Conservation (phyloP, 92 coral and sea anemone species). For the Siderastrea radians region DNA sequence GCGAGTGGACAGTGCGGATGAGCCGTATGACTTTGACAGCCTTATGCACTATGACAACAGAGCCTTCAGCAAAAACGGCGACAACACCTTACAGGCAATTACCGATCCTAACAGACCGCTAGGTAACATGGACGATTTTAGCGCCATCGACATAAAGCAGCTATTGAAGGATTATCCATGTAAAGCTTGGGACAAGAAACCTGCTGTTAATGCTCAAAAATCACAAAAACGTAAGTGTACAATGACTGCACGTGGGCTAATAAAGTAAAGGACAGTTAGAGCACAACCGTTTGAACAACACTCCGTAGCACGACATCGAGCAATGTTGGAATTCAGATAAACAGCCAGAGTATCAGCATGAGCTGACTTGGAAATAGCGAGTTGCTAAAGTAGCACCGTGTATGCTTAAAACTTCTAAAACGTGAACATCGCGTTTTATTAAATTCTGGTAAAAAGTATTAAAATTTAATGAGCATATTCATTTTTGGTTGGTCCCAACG, state of each 20-base stretch:
- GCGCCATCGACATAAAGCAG: slow-evolving; percentile 80
- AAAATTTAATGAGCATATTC: too few species aligned
- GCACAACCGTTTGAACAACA: neutral
- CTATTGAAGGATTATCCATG: slow-evolving; percentile 85
- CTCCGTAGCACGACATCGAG: too few species aligned
- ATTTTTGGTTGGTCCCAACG: too few species aligned
- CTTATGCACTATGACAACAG: slow-evolving; percentile 89
- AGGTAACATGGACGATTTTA: slow-evolving; percentile 88
- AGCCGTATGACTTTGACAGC: slow-evolving; percentile 85
- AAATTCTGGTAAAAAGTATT: too few species aligned
- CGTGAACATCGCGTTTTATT: too few species aligned
- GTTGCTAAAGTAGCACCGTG: too few species aligned
- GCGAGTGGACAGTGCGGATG: slow-evolving; percentile 73
- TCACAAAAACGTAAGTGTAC: slow-evolving; percentile 29
- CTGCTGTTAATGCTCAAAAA: slow-evolving; percentile 39
- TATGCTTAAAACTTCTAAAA: too few species aligned
- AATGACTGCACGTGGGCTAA: neutral
- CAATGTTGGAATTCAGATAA: too few species aligned
- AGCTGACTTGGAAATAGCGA: too few species aligned
- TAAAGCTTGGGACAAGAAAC: slow-evolving; percentile 62
- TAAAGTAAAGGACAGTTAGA: neutral
- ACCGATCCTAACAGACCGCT: slow-evolving; percentile 66
- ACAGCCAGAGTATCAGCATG: too few species aligned
- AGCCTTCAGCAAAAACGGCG: slow-evolving; percentile 91
- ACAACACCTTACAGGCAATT: slow-evolving; percentile 79